Base-by-base conservation (phyloP, 2,888 invertebrate genomes). In the Altica lythri region DNA sequence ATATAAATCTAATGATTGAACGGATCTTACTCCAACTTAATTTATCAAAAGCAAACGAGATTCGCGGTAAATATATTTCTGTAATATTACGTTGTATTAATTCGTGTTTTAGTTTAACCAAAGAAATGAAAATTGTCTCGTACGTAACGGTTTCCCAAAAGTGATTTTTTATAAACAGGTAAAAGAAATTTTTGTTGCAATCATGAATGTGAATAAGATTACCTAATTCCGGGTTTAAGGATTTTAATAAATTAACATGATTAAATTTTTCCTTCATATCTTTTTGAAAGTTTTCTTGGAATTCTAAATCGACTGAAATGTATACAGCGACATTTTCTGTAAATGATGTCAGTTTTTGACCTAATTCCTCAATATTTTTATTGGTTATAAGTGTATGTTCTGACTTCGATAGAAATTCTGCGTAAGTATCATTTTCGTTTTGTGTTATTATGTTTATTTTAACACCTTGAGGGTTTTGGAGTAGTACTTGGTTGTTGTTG, bases 51-150 rank as follows among this genome's bases (percentile, higher is more conserved):
- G 27, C 4, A 30, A 16, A 50, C 10, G 29, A 19, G 1, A 50
- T 30, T 43, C 32, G 18, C 3, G 50, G 50, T 18, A 50, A 12
- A 42, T 27, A 51, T 9, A 60, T 47, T 12, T 38, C n/a, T 29
- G 8, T 43, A 30, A 55, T 53, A 30, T 57, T 42, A 27, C 48
- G 30, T 37, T 56, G 22, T 30, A 27, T 17, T 34, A 49, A 34
- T 5, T 12, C 9, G 4, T 1, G 8, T 55, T 32, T 34, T 10
- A 55, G 13, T n/a, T 45, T 44, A 8, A 18, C 25, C 16, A 53
- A 35, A 6, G 47, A 48, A 37, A 22, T 29, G 25, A 55, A 55
- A 9, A 55, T n/a, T 9, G 22, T 50, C 2, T 45, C 22, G 12
- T 46, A 46, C 8, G 34, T 14, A 22, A 45, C 4, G 6, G 14